A percentile compares a stretch with the other conserved stretches of the same genome.
Conservation (phyloP, 2,888 invertebrate species). For the Silvanus unidentatus region DNA sequence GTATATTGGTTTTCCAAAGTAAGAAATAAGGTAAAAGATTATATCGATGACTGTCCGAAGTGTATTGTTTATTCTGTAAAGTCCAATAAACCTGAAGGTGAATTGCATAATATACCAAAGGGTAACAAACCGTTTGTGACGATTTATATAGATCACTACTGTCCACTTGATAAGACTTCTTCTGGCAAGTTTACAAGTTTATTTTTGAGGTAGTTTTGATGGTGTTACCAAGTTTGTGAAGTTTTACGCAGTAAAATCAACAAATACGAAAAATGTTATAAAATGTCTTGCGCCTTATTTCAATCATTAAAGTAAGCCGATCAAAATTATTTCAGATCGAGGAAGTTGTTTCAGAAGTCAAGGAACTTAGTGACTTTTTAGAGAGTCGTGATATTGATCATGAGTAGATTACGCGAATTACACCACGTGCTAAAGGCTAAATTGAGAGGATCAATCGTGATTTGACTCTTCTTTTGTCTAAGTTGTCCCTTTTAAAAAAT, state of each 20-base stretch:
- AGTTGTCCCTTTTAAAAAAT: not conserved
- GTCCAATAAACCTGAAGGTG: slow-evolving; percentile 7
- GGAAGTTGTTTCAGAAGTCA: not conserved
- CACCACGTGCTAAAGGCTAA: not conserved
- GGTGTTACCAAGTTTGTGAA: not conserved
- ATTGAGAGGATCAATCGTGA: not conserved
- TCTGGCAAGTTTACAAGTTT: too few species aligned
- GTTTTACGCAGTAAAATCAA: slow-evolving; percentile 1
- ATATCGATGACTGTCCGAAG: slow-evolving; percentile 2
- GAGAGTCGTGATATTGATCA: not conserved
- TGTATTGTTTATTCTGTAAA: not conserved
- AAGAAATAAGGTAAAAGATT: slow-evolving; percentile 6
- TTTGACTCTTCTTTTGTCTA: not conserved
- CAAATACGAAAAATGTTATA: slow-evolving; percentile 2
- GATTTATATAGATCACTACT: slow-evolving; percentile 12
- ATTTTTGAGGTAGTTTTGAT: too few species aligned
- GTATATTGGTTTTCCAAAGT: not conserved
- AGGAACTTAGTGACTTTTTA: not conserved
- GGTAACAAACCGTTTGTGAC: slow-evolving; percentile 8
- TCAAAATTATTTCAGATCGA: not conserved
- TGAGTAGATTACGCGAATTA: not conserved
- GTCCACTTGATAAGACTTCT: slow-evolving; percentile 6
- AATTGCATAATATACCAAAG: slow-evolving; percentile 9
- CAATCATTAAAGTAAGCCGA: not conserved
- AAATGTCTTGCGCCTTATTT: not conserved